phyloP scores from a whole-genome alignment of 2,797 vertebrate genomes.

The Intellagama lesueurii region DNA sequence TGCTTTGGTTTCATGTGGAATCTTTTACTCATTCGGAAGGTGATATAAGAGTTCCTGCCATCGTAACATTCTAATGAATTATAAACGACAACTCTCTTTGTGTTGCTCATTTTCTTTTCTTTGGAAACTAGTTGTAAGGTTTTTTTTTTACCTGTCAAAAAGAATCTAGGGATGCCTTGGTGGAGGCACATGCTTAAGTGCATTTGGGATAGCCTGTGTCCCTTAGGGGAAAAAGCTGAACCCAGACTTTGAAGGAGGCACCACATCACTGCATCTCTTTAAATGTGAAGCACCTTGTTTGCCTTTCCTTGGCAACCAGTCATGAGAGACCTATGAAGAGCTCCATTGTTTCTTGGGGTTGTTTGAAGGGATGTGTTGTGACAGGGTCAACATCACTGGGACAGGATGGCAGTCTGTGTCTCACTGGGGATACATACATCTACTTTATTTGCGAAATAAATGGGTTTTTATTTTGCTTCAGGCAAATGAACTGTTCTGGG shows the following conservation, averaged over 20 bases:
- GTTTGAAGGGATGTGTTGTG: slow-evolving; percentile 20
- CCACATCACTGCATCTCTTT: background rate
- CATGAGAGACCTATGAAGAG: background rate
- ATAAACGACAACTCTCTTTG: background rate
- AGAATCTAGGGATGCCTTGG: slow-evolving; percentile 9
- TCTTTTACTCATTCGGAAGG: background rate
- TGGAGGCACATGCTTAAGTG: background rate
- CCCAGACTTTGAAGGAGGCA: background rate
- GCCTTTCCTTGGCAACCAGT: background rate
- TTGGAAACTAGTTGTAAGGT: background rate
- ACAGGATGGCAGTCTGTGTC: background rate
- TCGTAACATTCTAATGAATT: background rate
- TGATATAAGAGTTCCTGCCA: background rate
- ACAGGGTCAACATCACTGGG: background rate
- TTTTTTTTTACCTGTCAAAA: background rate
- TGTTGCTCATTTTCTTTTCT: background rate
- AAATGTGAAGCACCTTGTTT: slow-evolving; percentile 1
- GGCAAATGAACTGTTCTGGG: background rate
- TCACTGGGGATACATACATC: background rate
- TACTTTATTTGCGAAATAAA: background rate
- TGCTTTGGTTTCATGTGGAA: background rate
- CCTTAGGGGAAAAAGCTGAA: background rate
- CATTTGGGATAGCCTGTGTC: background rate
- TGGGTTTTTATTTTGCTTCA: slow-evolving; percentile 14
- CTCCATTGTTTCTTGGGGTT: background rate